Evolutionary conservation across 2,888 invertebrate genomes (phyloP).

Genomic region (Pyralis farinalis): DNA sequence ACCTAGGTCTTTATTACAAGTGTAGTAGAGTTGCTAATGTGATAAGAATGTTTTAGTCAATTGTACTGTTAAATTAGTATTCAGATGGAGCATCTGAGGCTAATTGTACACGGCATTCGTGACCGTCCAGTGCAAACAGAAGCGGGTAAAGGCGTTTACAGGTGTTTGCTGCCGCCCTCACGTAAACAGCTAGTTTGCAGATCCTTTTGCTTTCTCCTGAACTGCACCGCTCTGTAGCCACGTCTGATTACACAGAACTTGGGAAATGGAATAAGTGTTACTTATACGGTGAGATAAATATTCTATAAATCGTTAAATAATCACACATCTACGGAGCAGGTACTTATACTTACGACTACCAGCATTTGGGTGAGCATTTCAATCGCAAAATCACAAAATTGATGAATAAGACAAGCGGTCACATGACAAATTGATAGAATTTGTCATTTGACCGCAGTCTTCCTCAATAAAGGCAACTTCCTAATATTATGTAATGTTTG

Average conservation of each 20-base stretch:
- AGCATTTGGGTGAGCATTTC: no score
- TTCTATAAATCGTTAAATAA: no score
- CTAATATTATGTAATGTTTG: no score
- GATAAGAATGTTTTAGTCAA: neutral
- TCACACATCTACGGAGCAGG: no score
- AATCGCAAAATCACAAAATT: no score
- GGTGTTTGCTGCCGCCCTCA: conserved; percentile 71
- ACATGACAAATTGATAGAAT: no score
- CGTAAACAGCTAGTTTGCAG: conserved; percentile 66
- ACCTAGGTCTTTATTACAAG: neutral
- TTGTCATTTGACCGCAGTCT: no score
- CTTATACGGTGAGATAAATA: no score
- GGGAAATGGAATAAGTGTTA: neutral
- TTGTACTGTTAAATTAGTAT: conserved; percentile 31
- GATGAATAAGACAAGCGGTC: no score
- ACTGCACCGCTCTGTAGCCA: conserved; percentile 2
- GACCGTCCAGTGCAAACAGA: conserved; percentile 66
- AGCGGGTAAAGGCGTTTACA: conserved; percentile 56
- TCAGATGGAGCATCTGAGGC: conserved; percentile 59
- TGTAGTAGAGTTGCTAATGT: conserved; percentile 13
- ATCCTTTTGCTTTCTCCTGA: conserved; percentile 45
- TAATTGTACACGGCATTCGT: conserved; percentile 70
- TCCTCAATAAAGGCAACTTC: no score
- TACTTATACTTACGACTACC: no score
- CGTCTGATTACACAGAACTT: neutral